These are phyloP conservation scores for Geococcyx californianus DNA, from an alignment of 2,113 vertebrate genomes.

Conservation along the genomic window DNA sequence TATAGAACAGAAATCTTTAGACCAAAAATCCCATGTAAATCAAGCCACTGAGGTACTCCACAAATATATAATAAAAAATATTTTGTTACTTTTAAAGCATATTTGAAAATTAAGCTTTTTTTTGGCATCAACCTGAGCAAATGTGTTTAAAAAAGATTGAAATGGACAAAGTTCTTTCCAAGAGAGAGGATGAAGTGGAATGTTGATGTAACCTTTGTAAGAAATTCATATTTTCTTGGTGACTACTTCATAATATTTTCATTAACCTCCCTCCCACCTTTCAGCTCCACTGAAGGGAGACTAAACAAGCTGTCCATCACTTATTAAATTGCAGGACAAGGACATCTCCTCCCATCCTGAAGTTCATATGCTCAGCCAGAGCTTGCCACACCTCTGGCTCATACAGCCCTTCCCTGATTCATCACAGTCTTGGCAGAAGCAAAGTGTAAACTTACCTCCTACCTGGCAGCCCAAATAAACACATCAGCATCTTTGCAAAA, in stretches of 20 bases:
- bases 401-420: not conserved
- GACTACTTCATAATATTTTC: not conserved
- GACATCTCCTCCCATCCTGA: not conserved
- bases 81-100: not conserved
- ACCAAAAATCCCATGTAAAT: not conserved
- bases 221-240: not conserved
- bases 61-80: not conserved
- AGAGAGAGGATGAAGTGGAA: not conserved
- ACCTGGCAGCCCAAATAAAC: not conserved
- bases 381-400: not conserved
- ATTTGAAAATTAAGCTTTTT: not conserved
- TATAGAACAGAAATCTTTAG: not conserved
- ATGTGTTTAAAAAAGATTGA: not conserved
- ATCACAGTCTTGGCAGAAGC: not conserved
- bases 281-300: not conserved
- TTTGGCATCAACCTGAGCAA: not conserved
- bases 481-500: not conserved
- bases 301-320: not conserved
- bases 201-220: not conserved
- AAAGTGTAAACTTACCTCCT: not conserved
- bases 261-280: not conserved
- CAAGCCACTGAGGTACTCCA: not conserved
- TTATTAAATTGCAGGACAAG: not conserved
- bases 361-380: rapidly evolving
- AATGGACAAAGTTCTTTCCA: not conserved